Conservation (phyloP, 92 coral and sea anemone species). For the Epizoanthus scotinus region DNA sequence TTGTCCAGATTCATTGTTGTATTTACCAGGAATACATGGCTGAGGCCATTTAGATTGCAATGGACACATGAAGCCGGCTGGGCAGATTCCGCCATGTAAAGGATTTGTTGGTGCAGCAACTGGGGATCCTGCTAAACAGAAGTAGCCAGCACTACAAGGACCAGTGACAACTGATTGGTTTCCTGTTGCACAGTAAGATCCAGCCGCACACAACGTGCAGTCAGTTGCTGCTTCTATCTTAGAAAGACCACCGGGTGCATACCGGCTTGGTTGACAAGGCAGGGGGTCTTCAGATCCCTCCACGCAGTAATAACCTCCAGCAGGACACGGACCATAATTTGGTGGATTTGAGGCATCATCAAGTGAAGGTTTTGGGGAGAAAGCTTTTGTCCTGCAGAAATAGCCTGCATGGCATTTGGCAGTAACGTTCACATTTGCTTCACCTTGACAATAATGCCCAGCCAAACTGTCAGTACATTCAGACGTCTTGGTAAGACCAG, state of each 20-base stretch:
- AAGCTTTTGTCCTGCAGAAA: constrained; percentile 74
- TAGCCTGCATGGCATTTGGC: constrained; percentile 85
- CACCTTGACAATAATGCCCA: constrained; percentile 78
- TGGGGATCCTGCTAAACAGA: constrained; percentile 83
- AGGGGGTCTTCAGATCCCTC: constrained; percentile 59
- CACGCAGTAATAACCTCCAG: constrained; percentile 85
- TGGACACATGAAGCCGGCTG: constrained; percentile 86
- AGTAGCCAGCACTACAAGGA: constrained; percentile 80
- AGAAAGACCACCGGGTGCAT: constrained; percentile 69
- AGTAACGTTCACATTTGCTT: constrained; percentile 61
- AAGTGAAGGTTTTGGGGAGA: constrained; percentile 56
- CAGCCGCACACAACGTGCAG: constrained; percentile 86
- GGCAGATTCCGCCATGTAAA: constrained; percentile 81
- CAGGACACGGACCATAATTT: constrained; percentile 87
- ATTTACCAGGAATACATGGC: constrained; percentile 80
- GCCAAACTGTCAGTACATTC: constrained; percentile 85
- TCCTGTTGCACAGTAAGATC: constrained; percentile 79
- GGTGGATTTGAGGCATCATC: constrained; percentile 47
- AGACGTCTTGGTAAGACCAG: constrained; percentile 51
- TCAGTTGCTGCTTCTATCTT: constrained; percentile 60
- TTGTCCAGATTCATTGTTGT: constrained; percentile 86
- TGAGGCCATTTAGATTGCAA: constrained; percentile 71
- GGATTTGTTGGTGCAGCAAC: constrained; percentile 69
- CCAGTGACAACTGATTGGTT: constrained; percentile 67
- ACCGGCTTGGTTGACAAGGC: constrained; percentile 84